A percentile compares a stretch with the other conserved stretches of the same genome.
Conservation (phyloP, 64 coral and sea anemone species). For the Platygyra sinensis region DNA sequence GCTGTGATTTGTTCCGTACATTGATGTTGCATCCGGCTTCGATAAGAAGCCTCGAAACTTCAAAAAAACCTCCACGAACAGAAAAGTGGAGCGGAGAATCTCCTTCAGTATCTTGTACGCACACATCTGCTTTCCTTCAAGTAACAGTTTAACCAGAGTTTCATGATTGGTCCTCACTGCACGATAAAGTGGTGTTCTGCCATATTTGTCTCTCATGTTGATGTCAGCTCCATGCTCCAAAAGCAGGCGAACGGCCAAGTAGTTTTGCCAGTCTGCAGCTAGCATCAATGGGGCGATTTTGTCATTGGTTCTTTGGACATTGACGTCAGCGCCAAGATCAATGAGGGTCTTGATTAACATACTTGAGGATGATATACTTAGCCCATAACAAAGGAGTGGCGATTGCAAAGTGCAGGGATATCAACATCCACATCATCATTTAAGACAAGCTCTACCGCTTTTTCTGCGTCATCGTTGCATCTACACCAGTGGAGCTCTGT, state of each 20-base stretch:
- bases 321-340: slow-evolving; percentile 14
- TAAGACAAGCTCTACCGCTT: slow-evolving; percentile 6
- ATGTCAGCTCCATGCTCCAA: background rate
- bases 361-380: background rate
- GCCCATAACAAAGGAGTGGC: slow-evolving; percentile 28
- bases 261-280: background rate
- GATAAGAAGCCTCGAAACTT: no score
- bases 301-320: slow-evolving; percentile 11
- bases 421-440: background rate
- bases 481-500: background rate
- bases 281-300: background rate
- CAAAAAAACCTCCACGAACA: no score
- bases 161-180: no score
- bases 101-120: no score
- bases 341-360: background rate
- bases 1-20: no score
- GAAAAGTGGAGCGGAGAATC: no score
- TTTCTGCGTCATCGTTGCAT: background rate
- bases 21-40: no score
- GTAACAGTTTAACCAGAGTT: no score
- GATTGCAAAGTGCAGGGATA: background rate
- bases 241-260: background rate
- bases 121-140: no score
- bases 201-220: background rate
- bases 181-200: background rate